These are phyloP conservation scores for Aplochiton taeniatus DNA, from an alignment of 2,797 vertebrate species.

Conservation along the genomic window DNA sequence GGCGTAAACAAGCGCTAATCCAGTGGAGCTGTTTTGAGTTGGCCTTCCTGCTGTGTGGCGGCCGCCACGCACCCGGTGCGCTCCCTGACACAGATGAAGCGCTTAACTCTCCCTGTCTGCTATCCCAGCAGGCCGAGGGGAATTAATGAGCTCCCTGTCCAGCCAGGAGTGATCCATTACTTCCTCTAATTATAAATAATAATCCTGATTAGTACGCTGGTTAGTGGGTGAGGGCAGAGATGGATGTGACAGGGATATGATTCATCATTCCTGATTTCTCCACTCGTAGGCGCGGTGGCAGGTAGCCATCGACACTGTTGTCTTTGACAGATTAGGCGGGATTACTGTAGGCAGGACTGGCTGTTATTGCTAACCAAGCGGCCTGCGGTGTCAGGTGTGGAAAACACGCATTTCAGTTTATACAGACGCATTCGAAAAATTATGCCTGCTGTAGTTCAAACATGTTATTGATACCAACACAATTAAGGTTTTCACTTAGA, in stretches of 20 bases:
- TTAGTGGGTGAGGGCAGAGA: constrained; percentile 93
- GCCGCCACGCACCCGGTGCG: constrained; percentile 58
- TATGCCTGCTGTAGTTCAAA: too few relatives aligned
- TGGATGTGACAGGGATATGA: constrained; percentile 92
- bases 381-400: neutral
- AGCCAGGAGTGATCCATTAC: constrained; percentile 98
- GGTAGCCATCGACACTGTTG: constrained; percentile 52
- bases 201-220: constrained; percentile 99
- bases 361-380: constrained; percentile 35
- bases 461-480: too few relatives aligned
- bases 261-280: constrained; percentile 81
- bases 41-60: constrained; percentile 63
- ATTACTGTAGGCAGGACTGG: constrained; percentile 22
- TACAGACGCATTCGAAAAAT: too few relatives aligned
- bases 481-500: too few relatives aligned
- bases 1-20: constrained; percentile 49
- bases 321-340: constrained; percentile 46
- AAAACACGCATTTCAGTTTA: neutral
- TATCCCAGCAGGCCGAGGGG: constrained; percentile 87
- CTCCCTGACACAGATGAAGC: constrained; percentile 94
- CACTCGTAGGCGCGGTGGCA: constrained; percentile 72
- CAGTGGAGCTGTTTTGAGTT: constrained; percentile 35
- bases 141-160: constrained; percentile 97
- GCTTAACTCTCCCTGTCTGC: constrained; percentile 81
- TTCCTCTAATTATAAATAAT: constrained; percentile 99